Evolutionary conservation across 2,888 invertebrate genomes (phyloP).

Genomic region (Pristionchus japonicus): DNA sequence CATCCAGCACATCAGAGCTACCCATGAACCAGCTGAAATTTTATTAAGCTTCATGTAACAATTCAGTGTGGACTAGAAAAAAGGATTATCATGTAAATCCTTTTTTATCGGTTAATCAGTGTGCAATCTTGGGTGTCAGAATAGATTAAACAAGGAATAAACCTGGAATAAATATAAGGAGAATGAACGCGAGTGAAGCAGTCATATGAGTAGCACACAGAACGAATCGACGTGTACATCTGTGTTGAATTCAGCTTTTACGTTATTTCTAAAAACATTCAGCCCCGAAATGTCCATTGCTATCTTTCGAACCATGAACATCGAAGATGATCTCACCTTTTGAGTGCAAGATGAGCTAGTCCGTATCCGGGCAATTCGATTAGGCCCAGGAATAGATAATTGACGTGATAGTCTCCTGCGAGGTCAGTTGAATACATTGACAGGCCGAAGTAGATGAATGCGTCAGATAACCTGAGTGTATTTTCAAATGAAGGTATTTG

Average conservation of each 20-base stretch:
- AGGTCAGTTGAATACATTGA: conserved; percentile 67
- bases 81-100: too few relatives aligned
- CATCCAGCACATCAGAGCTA: conserved; percentile 55
- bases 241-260: too few relatives aligned
- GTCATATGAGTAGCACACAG: conserved; percentile 24
- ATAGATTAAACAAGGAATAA: too few relatives aligned
- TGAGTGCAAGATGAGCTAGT: neutral
- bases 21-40: neutral
- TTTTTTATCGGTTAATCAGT: too few relatives aligned
- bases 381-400: conserved; percentile 66
- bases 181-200: neutral
- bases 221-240: conserved; percentile 21
- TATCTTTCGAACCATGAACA: neutral
- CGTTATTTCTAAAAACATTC: neutral
- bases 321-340: neutral
- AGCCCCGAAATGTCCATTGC: too few relatives aligned
- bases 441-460: conserved; percentile 71
- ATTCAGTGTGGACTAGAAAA: too few relatives aligned
- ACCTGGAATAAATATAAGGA: neutral
- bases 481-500: neutral
- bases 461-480: conserved; percentile 59
- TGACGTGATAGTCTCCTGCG: conserved; percentile 65
- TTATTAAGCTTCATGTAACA: neutral
- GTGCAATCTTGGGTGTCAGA: too few relatives aligned
- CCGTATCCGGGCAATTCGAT: conserved; percentile 67